Conservation (phyloP, 2,888 invertebrate species). For the Diloba caeruleocephala region DNA sequence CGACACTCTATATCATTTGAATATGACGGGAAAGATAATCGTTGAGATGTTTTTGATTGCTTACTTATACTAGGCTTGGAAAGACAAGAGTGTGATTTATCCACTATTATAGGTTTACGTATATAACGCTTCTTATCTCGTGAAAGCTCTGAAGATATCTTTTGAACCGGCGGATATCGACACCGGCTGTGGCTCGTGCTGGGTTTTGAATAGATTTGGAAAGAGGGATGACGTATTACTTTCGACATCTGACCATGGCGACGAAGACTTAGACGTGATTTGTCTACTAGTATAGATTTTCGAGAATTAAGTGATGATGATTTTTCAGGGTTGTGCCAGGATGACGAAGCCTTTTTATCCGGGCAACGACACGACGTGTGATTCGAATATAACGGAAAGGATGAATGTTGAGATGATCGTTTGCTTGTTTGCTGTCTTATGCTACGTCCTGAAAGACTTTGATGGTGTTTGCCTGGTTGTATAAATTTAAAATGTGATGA, state of each 20-base stretch:
- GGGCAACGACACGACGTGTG: background rate
- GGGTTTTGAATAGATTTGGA: background rate
- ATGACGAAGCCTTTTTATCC: background rate
- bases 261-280: constrained; percentile 2
- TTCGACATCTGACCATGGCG: background rate
- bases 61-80: constrained; percentile 1
- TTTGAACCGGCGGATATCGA: background rate
- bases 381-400: background rate
- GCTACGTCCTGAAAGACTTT: background rate
- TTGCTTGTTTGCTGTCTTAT: too few species aligned
- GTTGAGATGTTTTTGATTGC: constrained; percentile 6
- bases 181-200: background rate
- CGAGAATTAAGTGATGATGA: background rate
- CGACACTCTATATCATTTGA: constrained; percentile 1
- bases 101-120: background rate
- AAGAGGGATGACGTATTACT: background rate
- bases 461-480: background rate
- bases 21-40: constrained; percentile 2
- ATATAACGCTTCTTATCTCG: background rate
- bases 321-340: background rate
- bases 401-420: background rate
- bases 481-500: constrained; percentile 1
- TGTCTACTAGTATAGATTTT: background rate
- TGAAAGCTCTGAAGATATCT: background rate
- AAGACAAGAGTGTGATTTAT: constrained; percentile 8